Evolutionary conservation across 2,797 vertebrate species (phyloP).

Genomic region (Pangasius mekongensis): DNA sequence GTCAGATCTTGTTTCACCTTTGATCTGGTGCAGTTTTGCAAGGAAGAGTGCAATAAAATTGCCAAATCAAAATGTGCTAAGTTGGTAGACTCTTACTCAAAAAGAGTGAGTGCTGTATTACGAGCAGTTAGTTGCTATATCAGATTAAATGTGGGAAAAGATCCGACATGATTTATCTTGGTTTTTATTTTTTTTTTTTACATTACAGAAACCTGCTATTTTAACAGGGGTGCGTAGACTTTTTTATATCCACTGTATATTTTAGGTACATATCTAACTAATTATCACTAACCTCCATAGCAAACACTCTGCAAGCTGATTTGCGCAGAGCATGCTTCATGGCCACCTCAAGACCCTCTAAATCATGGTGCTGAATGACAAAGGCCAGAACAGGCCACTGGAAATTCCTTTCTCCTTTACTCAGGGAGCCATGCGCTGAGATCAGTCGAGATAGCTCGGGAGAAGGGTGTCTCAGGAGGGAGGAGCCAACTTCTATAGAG

Average conservation of each 20-base stretch:
- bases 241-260: not conserved
- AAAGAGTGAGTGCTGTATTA: not conserved
- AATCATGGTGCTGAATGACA: conserved; percentile 97
- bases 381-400: conserved; percentile 98
- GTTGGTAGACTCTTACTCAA: not conserved
- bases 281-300: conserved; percentile 88
- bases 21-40: not conserved
- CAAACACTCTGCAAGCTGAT: conserved; percentile 97
- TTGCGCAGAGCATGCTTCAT: conserved; percentile 98
- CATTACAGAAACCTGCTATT: not conserved
- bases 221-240: not conserved
- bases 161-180: not conserved
- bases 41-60: not conserved
- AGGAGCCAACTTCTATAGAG: conserved; percentile 92
- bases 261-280: not conserved
- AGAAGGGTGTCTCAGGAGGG: conserved; percentile 94
- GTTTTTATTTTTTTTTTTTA: not conserved
- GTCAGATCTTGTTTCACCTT: not conserved
- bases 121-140: not conserved
- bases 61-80: not conserved
- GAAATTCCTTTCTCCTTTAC: conserved; percentile 98
- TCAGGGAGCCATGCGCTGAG: conserved; percentile 96
- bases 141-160: not conserved
- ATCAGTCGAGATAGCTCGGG: conserved; percentile 97
- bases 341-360: conserved; percentile 97